Evolutionary conservation across 2,113 vertebrate species (phyloP), one percentile per base, ranked within the genome.

Genomic region (Pholis gunnellus): DNA sequence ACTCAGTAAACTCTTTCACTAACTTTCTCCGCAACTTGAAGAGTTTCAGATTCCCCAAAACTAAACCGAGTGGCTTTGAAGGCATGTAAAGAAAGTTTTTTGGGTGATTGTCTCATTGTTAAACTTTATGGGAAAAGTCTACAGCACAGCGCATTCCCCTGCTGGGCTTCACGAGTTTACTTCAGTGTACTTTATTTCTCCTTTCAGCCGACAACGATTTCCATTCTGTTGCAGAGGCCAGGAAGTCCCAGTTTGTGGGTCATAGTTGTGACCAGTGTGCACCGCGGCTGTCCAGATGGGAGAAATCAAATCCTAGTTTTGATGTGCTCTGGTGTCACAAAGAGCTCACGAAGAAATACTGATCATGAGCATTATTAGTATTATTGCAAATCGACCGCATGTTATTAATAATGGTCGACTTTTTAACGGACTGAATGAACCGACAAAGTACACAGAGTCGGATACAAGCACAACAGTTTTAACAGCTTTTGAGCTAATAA

Each of bases 21-120:
- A 72, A 86, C 73, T 86, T 78, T 78, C 40, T 57, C 34, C 42
- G 52, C 8, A 54, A 70, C 60, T 66, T 20, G 20, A 36, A 63
- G 66, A 59, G 18, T 66, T 61, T 29, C 40, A 57, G 36, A 66
- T 54, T 81, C 65, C 38, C 5, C 1, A 67, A 88, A 82, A 71
- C 10, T 60, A 8, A 34, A 22, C 34, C 40, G 25, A 36, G n/a
- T 31, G 48, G 50, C 67, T 84, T 79, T 60, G 59, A 84, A 68
- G 13, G 6, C 50, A 22, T 20, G 29, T 13, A 5, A 18, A 73
- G 87, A 76, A 87, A 59, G 52, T 80, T 87, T 59, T 34, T 5
- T 14, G 69, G 15, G 20, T 36, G 63, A 75, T 9, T 75, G 69
- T 52, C 63, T 66, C 5, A 40, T 54, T 65, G 63, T 64, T 72